Conservation (phyloP, 2,113 vertebrate species). For the Poecilia latipinna region DNA sequence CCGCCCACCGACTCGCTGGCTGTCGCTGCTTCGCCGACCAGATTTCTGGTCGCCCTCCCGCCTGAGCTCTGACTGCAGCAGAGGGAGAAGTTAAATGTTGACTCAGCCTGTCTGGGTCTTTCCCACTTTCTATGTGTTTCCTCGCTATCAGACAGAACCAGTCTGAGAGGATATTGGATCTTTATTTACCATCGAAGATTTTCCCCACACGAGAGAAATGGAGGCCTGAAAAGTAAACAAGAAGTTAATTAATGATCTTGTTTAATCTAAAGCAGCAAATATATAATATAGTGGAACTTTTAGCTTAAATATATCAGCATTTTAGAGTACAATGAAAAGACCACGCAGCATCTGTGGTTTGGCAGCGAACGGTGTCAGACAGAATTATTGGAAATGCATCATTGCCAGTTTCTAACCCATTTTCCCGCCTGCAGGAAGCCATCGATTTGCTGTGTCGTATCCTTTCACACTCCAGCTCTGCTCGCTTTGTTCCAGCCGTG, state of each 20-base stretch:
- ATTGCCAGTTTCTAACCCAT: neutral
- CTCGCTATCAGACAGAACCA: slow-evolving; percentile 18
- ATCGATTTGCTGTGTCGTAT: slow-evolving; percentile 14
- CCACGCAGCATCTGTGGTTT: neutral
- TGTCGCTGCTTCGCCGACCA: slow-evolving; percentile 15
- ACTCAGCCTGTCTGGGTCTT: slow-evolving; percentile 28
- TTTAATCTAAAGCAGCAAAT: too few relatives aligned
- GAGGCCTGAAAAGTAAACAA: too few relatives aligned
- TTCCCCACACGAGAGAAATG: too few relatives aligned
- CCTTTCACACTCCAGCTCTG: slow-evolving; percentile 22
- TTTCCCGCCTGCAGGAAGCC: slow-evolving; percentile 14
- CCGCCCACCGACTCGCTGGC: neutral
- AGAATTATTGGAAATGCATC: slow-evolving; percentile 11
- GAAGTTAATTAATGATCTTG: too few relatives aligned
- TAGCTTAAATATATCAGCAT: too few relatives aligned
- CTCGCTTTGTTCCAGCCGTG: neutral
- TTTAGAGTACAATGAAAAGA: neutral
- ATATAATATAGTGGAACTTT: too few relatives aligned
- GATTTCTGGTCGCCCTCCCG: slow-evolving; percentile 51
- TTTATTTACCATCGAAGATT: too few relatives aligned
- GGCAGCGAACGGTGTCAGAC: neutral
- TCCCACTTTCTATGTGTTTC: slow-evolving; percentile 1
- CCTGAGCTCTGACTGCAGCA: slow-evolving; percentile 37
- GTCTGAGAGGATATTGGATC: neutral
- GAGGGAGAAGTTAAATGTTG: slow-evolving; percentile 28